A percentile compares a stretch with the other conserved stretches of the same genome.
These are phyloP conservation scores for Ooceraea biroi DNA, from an alignment of 1,140 invertebrate genomes.

Conservation along the genomic window DNA sequence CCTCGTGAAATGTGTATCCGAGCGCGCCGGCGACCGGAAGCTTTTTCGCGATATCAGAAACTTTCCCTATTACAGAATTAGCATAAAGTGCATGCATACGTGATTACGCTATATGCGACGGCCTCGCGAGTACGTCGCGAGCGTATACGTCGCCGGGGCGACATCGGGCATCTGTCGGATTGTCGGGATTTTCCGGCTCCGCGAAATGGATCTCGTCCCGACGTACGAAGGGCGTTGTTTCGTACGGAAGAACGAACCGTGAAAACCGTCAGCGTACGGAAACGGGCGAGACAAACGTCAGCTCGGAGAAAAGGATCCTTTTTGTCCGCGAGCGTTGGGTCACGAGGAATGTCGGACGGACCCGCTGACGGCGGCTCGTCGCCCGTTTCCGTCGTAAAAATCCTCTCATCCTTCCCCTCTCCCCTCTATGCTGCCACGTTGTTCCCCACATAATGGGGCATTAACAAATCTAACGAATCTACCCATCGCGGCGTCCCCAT, in stretches of 20 bases:
- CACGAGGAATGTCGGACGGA: conserved; percentile 17
- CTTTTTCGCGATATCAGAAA: conserved; percentile 50
- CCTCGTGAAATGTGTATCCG: conserved; percentile 7
- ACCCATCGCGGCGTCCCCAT: conserved; percentile 17
- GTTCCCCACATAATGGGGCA: too few species aligned
- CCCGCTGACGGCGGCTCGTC: conserved; percentile 33
- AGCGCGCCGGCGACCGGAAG: neutral
- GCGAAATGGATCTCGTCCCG: conserved; percentile 15
- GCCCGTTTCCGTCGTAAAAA: conserved; percentile 52
- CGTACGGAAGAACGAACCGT: neutral
- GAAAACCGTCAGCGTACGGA: conserved; percentile 17
- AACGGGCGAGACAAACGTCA: neutral
- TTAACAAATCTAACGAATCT: conserved; percentile 61
- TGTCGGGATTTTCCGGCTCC: neutral
- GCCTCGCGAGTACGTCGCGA: neutral
- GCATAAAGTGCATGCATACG: conserved; percentile 23
- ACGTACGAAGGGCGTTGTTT: conserved; percentile 38
- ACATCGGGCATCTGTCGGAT: neutral
- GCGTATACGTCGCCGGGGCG: neutral
- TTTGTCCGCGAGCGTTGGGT: conserved; percentile 26
- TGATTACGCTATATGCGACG: neutral
- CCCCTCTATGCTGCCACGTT: too few species aligned
- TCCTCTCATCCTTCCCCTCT: too few species aligned
- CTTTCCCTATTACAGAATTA: conserved; percentile 52
- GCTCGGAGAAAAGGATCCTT: conserved; percentile 7